These are phyloP conservation scores for Conus ventricosus DNA, from an alignment of 1,140 invertebrate species.

Conservation along the genomic window DNA sequence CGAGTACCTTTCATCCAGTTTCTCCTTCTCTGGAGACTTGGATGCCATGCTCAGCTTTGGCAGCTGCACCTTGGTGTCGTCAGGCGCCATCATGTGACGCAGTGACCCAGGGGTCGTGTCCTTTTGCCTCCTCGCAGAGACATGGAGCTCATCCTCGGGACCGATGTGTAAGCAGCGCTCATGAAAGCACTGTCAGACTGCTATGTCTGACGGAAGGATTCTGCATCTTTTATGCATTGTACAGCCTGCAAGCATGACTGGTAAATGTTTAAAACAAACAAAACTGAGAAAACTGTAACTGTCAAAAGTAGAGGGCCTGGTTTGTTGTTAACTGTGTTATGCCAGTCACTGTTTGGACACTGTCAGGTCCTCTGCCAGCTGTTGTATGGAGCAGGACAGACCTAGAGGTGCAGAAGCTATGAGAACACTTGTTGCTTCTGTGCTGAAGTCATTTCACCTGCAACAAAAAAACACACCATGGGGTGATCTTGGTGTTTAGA, in stretches of 20 bases:
- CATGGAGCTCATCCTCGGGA: constrained; percentile 9
- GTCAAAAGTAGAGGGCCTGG: background rate
- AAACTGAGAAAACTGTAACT: too few species aligned
- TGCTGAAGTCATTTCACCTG: too few species aligned
- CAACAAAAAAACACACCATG: too few species aligned
- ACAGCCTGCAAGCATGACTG: background rate
- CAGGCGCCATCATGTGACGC: constrained; percentile 18
- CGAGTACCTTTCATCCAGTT: constrained; percentile 39
- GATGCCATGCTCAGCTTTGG: constrained; percentile 21
- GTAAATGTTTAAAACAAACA: background rate
- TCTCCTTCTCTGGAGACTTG: constrained; percentile 7
- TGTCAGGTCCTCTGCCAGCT: too few species aligned
- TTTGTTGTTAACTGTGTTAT: background rate
- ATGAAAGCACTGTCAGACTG: background rate
- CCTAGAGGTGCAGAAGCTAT: too few species aligned
- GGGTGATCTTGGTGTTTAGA: too few species aligned
- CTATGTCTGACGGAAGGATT: background rate
- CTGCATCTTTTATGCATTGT: background rate
- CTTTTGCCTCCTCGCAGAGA: constrained; percentile 30
- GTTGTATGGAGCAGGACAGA: too few species aligned
- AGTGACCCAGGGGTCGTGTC: constrained; percentile 41
- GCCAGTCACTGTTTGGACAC: too few species aligned
- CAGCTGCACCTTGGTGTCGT: constrained; percentile 27
- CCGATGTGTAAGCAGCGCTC: too few species aligned
- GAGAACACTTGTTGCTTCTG: too few species aligned